A percentile compares a stretch with the other conserved stretches of the same genome.
These are phyloP conservation scores for Callopanchax toddi DNA, from an alignment of 2,113 vertebrate species.

Conservation along the genomic window DNA sequence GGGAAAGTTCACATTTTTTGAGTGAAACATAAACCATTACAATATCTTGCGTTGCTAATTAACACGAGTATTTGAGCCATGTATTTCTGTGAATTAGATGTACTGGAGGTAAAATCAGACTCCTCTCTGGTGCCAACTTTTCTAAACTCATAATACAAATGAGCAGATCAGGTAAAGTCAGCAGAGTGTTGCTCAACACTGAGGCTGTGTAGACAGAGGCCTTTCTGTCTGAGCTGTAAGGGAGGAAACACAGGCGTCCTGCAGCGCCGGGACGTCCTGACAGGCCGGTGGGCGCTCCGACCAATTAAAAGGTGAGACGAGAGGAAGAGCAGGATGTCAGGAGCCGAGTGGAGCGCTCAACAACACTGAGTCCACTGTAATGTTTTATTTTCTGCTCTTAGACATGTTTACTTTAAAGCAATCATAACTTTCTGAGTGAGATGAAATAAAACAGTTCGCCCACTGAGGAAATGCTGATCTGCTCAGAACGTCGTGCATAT, in stretches of 20 bases:
- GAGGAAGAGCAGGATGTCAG: conserved; percentile 61
- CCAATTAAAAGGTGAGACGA: conserved; percentile 60
- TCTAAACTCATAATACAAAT: conserved; percentile 32
- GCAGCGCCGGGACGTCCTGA: conserved; percentile 39
- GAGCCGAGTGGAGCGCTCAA: conserved; percentile 14
- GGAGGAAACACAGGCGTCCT: conserved; percentile 33
- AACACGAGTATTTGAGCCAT: no score
- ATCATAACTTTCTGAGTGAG: no score
- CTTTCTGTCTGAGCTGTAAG: conserved; percentile 48
- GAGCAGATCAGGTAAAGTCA: conserved; percentile 30
- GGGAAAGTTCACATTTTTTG: no score
- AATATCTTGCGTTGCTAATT: no score
- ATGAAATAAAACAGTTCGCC: no score
- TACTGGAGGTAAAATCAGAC: conserved; percentile 21
- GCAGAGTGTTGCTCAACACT: conserved; percentile 5
- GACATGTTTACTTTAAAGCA: not conserved
- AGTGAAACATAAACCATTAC: no score
- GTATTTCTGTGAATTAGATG: no score
- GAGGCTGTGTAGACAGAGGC: conserved; percentile 53
- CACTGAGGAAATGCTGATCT: not conserved
- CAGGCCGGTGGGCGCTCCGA: not conserved
- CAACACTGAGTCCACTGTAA: conserved; percentile 43
- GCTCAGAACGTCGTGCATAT: no score
- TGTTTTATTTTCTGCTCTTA: not conserved
- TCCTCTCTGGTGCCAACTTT: not conserved